Base-by-base conservation (phyloP, 2,888 invertebrate species). In the Drosophila algonquin region DNA sequence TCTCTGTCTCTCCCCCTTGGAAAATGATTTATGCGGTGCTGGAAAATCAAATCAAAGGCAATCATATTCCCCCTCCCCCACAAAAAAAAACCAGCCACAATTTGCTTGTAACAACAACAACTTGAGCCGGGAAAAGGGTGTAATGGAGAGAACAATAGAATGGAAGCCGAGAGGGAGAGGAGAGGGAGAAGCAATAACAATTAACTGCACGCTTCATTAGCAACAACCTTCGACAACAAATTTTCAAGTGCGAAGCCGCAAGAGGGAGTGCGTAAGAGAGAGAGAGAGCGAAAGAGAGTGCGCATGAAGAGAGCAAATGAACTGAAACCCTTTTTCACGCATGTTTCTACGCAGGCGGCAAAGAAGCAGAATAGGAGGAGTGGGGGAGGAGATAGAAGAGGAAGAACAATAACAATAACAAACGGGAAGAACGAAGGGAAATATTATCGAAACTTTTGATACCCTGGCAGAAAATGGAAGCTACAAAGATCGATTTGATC, bases 151-250 rank as follows among this genome's bases (percentile, higher is more conserved):
- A 35, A 35, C 35, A 32, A 32, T 32, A 32, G 32, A 32, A 32
- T 10, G 32, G 21, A 3, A 3, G 21, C 0, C 24, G 3, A 0
- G 32, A 3, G 3, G 32, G 32, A 21, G 32, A 3, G 24, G 32
- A 32, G 32, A 3, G 35, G 35, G 40, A 56, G 54, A 52, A 81
- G 67, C 65, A 77, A 77, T 69, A 84, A 65, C 86, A 80, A 81
- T 88, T 80, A 80, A 86, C 77, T 86, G 84, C 74, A 88, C 81
- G 89, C 73, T 89, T 80, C 87, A 87, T 89, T 83, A 75, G 55
- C 60, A 73, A 61, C 65, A 79, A 71, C 87, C 83, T 87, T 79
- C 59, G 89, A 76, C 83, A 84, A 84, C 86, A 89, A 87, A 85
- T 89, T 84, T 87, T 81, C 73, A 84, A 84, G 82, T 89, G 87